Evolutionary conservation across 1,140 invertebrate species (phyloP).

Genomic region (Zelostemma sp.): DNA sequence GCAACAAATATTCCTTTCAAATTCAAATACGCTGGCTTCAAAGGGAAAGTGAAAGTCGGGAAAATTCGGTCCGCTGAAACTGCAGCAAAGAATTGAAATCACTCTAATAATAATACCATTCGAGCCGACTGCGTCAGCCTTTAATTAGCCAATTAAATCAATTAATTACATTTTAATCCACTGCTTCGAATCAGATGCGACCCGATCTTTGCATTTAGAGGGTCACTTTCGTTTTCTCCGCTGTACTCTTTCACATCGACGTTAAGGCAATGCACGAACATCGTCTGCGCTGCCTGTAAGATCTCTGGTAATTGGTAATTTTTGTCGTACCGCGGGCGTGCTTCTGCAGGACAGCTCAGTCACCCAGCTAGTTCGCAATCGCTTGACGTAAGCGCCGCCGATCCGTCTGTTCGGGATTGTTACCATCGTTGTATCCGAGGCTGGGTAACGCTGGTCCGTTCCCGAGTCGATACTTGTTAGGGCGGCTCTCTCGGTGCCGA

Average conservation of each 20-base stretch:
- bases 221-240: constrained; percentile 47
- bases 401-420: constrained; percentile 42
- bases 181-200: neutral
- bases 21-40: neutral
- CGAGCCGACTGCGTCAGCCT: too few relatives aligned
- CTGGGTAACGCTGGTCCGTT: constrained; percentile 13
- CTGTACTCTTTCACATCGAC: constrained; percentile 35
- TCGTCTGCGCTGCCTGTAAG: constrained; percentile 30
- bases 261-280: neutral
- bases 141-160: too few relatives aligned
- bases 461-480: constrained; percentile 49
- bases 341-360: constrained; percentile 13
- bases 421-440: constrained; percentile 18
- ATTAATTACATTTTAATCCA: neutral
- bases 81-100: too few relatives aligned
- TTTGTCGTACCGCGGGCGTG: constrained; percentile 32
- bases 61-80: too few relatives aligned
- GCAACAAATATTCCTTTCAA: neutral
- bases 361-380: constrained; percentile 36
- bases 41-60: too few relatives aligned
- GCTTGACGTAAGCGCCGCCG: constrained; percentile 38
- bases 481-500: constrained; percentile 39
- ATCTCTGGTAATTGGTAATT: constrained; percentile 48
- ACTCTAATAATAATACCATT: too few relatives aligned
- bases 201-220: constrained; percentile 13